Conservation (phyloP, 2,888 invertebrate genomes). For the Apodemia hepburni region DNA sequence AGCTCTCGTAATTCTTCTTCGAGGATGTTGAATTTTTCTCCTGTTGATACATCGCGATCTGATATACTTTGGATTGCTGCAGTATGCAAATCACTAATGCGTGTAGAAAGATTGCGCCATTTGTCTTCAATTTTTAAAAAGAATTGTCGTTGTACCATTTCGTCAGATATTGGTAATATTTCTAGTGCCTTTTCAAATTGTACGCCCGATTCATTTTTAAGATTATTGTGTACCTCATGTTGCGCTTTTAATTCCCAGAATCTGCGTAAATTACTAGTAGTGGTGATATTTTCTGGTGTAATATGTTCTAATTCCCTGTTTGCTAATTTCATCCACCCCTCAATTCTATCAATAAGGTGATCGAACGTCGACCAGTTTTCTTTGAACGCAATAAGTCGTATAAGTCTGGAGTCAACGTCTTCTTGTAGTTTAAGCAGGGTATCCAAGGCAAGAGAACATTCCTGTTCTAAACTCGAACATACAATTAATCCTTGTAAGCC, state of each 20-base stretch:
- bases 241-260: slow-evolving; percentile 95
- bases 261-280: slow-evolving; percentile 86
- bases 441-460: slow-evolving; percentile 86
- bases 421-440: slow-evolving; percentile 87
- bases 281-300: slow-evolving; percentile 82
- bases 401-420: slow-evolving; percentile 86
- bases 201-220: slow-evolving; percentile 85
- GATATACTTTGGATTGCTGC: slow-evolving; percentile 85
- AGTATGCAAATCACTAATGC: slow-evolving; percentile 83
- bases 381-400: slow-evolving; percentile 86
- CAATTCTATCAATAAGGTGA: slow-evolving; percentile 85
- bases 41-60: slow-evolving; percentile 86
- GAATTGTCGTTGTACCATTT: slow-evolving; percentile 89
- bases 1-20: slow-evolving; percentile 90
- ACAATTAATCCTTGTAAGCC: slow-evolving; percentile 87
- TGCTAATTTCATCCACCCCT: slow-evolving; percentile 87
- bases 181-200: slow-evolving; percentile 89
- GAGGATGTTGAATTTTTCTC: slow-evolving; percentile 86
- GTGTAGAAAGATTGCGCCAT: slow-evolving; percentile 84
- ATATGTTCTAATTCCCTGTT: slow-evolving; percentile 85
- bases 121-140: slow-evolving; percentile 88
- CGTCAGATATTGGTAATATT: slow-evolving; percentile 91
- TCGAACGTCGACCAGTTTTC: slow-evolving; percentile 90
- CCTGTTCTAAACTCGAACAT: slow-evolving; percentile 87
- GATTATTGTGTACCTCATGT: slow-evolving; percentile 89